Conservation (phyloP, 2,888 invertebrate species). For the Cerceris rybyensis region DNA sequence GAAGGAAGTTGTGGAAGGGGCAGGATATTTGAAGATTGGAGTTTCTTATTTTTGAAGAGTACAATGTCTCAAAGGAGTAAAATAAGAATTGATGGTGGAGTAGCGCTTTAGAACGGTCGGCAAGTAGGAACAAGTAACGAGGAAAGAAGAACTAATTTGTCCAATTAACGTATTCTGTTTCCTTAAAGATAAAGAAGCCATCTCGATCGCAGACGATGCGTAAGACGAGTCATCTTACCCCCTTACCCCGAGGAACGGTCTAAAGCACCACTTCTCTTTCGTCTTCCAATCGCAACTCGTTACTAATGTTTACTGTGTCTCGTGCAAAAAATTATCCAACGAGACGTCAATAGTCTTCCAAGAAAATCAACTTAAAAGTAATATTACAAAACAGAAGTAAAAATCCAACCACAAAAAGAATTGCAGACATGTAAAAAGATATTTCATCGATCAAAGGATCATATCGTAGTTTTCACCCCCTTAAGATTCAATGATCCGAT, state of each 20-base stretch:
- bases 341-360: not conserved
- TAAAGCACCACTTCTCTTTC: not conserved
- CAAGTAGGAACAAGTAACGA: not conserved
- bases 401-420: no score
- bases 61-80: not conserved
- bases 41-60: no score
- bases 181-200: not conserved
- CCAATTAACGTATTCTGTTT: not conserved
- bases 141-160: not conserved
- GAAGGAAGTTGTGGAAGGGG: no score
- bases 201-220: conserved; percentile 6
- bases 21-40: no score
- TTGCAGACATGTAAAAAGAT: not conserved
- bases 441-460: not conserved
- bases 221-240: not conserved
- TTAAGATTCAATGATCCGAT: no score
- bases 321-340: not conserved
- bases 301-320: not conserved
- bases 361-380: no score
- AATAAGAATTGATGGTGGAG: not conserved
- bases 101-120: not conserved
- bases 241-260: not conserved
- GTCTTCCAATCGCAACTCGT: not conserved
- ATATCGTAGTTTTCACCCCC: no score
- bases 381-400: not conserved